These are phyloP conservation scores for Epizoanthus scotinus DNA, from an alignment of 92 coral and sea anemone species.

Conservation along the genomic window DNA sequence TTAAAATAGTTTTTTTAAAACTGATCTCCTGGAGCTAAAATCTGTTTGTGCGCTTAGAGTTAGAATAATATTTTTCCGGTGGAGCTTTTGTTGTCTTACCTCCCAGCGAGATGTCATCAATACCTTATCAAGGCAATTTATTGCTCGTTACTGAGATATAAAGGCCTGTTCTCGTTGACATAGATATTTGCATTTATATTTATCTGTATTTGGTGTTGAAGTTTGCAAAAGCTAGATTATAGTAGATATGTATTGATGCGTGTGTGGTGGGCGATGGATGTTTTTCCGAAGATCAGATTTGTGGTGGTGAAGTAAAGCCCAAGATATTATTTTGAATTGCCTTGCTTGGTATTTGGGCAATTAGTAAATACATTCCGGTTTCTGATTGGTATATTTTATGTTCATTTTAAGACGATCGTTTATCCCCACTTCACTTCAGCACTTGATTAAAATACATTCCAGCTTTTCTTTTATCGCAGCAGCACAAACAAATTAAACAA, in stretches of 20 bases:
- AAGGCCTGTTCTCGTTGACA: slow-evolving; percentile 5
- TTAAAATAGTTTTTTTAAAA: too few species aligned
- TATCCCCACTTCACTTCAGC: too few species aligned
- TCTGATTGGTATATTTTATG: too few species aligned
- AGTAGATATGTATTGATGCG: not conserved
- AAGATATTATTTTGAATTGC: not conserved
- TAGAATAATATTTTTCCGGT: too few species aligned
- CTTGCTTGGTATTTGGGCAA: too few species aligned
- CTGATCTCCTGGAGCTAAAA: not conserved
- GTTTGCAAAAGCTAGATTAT: not conserved
- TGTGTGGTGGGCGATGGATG: too few species aligned
- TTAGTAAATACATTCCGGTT: too few species aligned
- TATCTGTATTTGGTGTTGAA: slow-evolving; percentile 6
- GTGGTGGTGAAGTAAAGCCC: not conserved
- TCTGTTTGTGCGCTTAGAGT: not conserved
- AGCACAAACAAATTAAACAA: not conserved
- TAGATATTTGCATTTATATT: not conserved
- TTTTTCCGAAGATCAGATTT: too few species aligned
- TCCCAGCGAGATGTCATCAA: slow-evolving; percentile 9
- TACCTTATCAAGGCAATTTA: not conserved
- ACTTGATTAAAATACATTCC: not conserved
- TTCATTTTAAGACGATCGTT: too few species aligned
- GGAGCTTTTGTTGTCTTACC: not conserved
- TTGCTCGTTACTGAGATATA: not conserved
- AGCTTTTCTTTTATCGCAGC: not conserved